Base-by-base conservation (phyloP, 2,888 invertebrate genomes). In the Epistrophe grossulariae region DNA sequence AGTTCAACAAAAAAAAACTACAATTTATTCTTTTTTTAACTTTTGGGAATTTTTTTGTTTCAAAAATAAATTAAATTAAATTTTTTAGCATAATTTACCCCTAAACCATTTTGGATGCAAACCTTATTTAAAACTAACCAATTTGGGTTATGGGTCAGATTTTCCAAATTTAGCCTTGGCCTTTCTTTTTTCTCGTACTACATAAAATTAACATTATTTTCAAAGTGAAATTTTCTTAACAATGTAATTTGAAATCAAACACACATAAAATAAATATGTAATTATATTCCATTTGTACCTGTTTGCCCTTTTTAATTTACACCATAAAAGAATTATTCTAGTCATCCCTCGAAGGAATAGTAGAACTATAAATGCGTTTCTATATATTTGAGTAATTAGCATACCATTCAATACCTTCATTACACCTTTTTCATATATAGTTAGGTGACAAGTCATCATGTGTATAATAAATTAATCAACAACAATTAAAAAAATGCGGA, bases 401-500 rank as follows among this genome's bases (percentile, higher is more conserved):
- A 81, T 73, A 81, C 11, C 24, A 43, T 71, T 19, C 40, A 66
- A 68, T 60, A 62, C 50, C 55, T 62, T 72, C 38, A 81, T 72
- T 80, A 81, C 52, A 40, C 80, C 72, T 40, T 70, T 24, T 70
- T 24, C 52, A 68, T 68, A 50, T 40, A 8, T 31, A 45, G 31
- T 31, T 15, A 55, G 50, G 57, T 66, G 59, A 76, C 76, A 72
- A 71, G 48, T 52, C 73, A 31, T 73, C 52, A 24, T 52, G 19
- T 64, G 52, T 64, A 45, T 45, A 73, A 82, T 64, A 85, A 79
- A 74, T 83, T 83, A 79, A 66, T 0, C 28, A 57, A 59, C 70
- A 79, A 83, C 79, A 87, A 76, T 83, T 71, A 70, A 82, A 78
- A n/a, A 87, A 74, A 80, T 71, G 79, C 85, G 85, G 85, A 87